These are phyloP conservation scores for Eubasilissa regina DNA, from an alignment of 1,140 invertebrate genomes.

Conservation along the genomic window DNA sequence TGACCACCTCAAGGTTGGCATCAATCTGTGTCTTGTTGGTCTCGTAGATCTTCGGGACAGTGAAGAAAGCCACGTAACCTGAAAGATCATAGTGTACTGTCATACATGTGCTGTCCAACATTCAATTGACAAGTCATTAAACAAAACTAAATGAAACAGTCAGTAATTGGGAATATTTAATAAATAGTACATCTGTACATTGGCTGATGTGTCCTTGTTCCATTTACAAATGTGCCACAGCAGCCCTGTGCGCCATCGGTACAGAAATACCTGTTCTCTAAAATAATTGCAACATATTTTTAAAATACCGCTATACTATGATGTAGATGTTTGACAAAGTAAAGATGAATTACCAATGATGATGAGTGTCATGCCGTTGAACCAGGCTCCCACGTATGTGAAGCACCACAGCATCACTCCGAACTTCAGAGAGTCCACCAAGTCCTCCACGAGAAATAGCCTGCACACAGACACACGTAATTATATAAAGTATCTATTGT, in stretches of 20 bases:
- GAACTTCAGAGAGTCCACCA: conserved; percentile 97
- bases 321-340: not conserved
- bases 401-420: conserved; percentile 93
- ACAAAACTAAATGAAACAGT: no score
- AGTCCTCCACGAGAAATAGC: conserved; percentile 95
- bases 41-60: conserved; percentile 97
- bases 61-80: conserved; percentile 95
- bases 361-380: conserved; percentile 97
- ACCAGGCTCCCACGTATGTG: conserved; percentile 97
- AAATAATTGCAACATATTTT: no score
- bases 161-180: no score
- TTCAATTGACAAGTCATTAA: no score
- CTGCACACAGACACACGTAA: conserved; percentile 64
- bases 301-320: no score
- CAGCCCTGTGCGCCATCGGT: no score
- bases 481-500: no score
- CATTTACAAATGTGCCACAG: not conserved
- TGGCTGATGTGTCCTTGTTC: not conserved
- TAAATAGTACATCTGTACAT: no score
- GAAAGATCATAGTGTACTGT: conserved; percentile 66
- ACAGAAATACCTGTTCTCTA: not conserved
- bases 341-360: conserved; percentile 83
- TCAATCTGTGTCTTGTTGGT: conserved; percentile 98
- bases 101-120: not conserved
- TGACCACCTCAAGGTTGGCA: conserved; percentile 90